Percentiles rank a stretch among this genome's conserved stretches.
These are phyloP conservation scores for Pithys albifrons DNA, from an alignment of 2,113 vertebrate genomes.

Conservation along the genomic window DNA sequence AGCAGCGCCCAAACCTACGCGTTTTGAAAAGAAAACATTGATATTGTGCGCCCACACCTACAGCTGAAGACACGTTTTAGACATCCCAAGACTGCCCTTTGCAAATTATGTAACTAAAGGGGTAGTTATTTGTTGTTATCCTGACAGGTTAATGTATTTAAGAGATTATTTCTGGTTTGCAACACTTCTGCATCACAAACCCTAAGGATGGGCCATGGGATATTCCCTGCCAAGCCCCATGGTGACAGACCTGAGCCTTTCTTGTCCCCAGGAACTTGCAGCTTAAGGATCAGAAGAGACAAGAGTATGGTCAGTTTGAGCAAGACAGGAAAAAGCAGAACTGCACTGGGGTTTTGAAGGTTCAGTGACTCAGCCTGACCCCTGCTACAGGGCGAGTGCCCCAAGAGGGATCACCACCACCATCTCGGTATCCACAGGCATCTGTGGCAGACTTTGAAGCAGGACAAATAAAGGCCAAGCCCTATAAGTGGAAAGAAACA, in stretches of 20 bases:
- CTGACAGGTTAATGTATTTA: not conserved
- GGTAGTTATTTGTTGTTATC: not conserved
- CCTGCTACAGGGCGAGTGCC: not conserved
- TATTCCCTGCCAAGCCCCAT: not conserved
- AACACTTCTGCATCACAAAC: not conserved
- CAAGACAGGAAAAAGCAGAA: not conserved
- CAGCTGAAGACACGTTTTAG: not conserved
- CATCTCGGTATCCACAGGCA: not conserved
- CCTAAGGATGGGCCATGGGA: not conserved
- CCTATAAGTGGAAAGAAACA: not conserved
- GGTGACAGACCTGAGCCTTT: not conserved
- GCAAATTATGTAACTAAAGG: constrained; percentile 18
- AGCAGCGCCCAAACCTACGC: not conserved
- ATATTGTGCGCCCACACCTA: constrained; percentile 30
- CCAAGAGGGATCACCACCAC: not conserved
- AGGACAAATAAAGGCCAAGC: not conserved
- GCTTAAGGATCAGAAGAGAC: not conserved
- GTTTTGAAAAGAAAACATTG: constrained; percentile 30
- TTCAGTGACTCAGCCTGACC: not conserved
- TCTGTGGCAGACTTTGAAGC: not conserved
- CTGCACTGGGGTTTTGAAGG: not conserved
- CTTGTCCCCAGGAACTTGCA: not conserved
- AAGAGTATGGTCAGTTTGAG: not conserved
- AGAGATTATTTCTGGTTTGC: not conserved
- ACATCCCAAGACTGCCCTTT: not conserved